These are phyloP conservation scores for Diachasma alloeum DNA, from an alignment of 1,140 invertebrate genomes.

Conservation along the genomic window DNA sequence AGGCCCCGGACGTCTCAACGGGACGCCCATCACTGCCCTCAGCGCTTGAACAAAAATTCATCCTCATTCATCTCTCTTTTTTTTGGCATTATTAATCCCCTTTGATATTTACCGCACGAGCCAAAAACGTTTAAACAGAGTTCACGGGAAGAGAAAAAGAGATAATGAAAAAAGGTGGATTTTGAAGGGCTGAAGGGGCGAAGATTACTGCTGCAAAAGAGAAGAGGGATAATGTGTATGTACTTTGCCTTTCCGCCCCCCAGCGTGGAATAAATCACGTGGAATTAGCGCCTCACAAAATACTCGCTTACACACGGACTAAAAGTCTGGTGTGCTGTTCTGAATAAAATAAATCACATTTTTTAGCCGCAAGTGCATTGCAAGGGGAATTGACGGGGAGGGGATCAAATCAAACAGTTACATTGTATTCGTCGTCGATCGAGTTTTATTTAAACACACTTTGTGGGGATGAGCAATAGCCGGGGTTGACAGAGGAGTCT, in stretches of 20 bases:
- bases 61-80: background rate
- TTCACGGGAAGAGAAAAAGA: background rate
- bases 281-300: constrained; percentile 24
- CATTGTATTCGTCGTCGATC: constrained; percentile 16
- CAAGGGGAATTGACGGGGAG: background rate
- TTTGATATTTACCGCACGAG: constrained; percentile 14
- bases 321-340: background rate
- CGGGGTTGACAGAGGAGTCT: background rate
- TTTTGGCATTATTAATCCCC: constrained; percentile 9
- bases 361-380: constrained; percentile 15
- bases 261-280: constrained; percentile 23
- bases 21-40: constrained; percentile 1
- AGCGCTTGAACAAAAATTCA: background rate
- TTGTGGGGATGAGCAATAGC: background rate
- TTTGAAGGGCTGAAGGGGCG: background rate
- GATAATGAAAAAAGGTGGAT: background rate
- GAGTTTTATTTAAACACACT: background rate
- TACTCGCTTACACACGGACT: background rate
- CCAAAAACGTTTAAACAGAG: constrained; percentile 1
- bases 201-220: background rate
- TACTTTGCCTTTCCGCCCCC: constrained; percentile 1
- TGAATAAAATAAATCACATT: constrained; percentile 19
- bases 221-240: background rate
- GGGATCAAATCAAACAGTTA: background rate
- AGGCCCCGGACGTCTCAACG: background rate